phyloP scores from a whole-genome alignment of 92 coral and sea anemone species.

The Porites rus region DNA sequence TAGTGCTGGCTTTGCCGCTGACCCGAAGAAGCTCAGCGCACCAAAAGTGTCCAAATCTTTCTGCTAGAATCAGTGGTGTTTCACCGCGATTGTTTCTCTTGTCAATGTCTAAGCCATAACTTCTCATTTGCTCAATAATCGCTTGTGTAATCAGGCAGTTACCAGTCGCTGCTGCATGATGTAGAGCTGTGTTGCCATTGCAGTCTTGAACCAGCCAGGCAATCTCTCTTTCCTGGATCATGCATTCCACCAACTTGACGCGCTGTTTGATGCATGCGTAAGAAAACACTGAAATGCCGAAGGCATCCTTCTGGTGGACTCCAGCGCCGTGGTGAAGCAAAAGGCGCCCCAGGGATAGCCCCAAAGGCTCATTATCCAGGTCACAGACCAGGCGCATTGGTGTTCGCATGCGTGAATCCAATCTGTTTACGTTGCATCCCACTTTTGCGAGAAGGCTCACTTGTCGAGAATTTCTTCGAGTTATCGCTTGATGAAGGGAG shows the following conservation, averaged over 20 bases:
- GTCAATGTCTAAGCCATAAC: constrained; percentile 55
- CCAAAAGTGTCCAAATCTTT: constrained; percentile 39
- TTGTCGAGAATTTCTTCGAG: constrained; percentile 56
- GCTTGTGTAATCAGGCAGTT: constrained; percentile 30
- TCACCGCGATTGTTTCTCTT: constrained; percentile 50
- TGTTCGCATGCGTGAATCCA: constrained; percentile 61
- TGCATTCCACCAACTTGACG: constrained; percentile 41
- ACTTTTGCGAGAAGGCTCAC: constrained; percentile 53
- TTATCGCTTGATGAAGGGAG: constrained; percentile 59
- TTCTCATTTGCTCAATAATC: constrained; percentile 57
- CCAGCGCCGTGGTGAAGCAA: constrained; percentile 62
- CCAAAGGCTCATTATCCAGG: constrained; percentile 45
- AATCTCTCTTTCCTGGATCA: constrained; percentile 62
- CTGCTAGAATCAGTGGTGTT: constrained; percentile 67
- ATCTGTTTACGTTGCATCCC: constrained; percentile 62
- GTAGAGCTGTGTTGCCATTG: constrained; percentile 65
- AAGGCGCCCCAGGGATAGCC: constrained; percentile 44
- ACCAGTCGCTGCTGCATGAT: constrained; percentile 55
- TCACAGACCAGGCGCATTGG: constrained; percentile 67
- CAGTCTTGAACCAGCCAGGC: constrained; percentile 54
- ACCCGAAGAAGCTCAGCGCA: constrained; percentile 55
- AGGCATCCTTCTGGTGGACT: constrained; percentile 42
- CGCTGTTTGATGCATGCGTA: constrained; percentile 66
- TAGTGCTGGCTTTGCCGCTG: constrained; percentile 55
- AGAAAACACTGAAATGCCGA: constrained; percentile 55